Base-by-base conservation (phyloP, 2,113 vertebrate genomes). In the Hippocampus guttulatus region DNA sequence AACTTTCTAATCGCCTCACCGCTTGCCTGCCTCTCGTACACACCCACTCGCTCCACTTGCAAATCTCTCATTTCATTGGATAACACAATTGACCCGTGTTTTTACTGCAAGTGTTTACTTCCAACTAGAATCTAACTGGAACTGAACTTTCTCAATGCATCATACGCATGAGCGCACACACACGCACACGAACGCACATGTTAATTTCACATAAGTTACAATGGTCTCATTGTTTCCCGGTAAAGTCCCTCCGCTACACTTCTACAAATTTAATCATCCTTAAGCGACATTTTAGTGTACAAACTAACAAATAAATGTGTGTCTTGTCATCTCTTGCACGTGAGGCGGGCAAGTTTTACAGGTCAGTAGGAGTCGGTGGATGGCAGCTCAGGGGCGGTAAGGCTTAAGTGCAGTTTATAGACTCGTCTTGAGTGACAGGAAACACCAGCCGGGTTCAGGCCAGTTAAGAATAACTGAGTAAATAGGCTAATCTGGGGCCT, bases 381-480 rank as follows among this genome's bases (percentile, higher is more conserved):
- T 61, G 63, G 11, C 38, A 40, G 63, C 14, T 64, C 40, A 43
- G 40, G 2, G 21, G 21, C 40, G 43, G 4, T 11, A 14, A 3
- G n/a, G 63, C 41, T 43, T 64, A 64, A 45, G 47, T 60, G 55
- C 61, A 57, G 71, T 25, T 80, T 77, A 61, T 68, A 75, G 77
- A 67, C 25, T 40, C 73, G 40, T 41, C 68, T 79, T 81, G 65
- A 81, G 62, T 76, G 52, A 78, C 76, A 74, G 77, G 74, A 81
- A 80, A 81, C 75, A 77, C 1, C 18, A 47, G 71, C 33, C 64
- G 20, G 68, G 58, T 69, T 82, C 40, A 60, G 67, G 68, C 67
- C 68, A 63, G 76, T 82, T 47, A 74, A 67, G 71, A 80, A 77
- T 73, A 84, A 20, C 69, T 69, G 73, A 76, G 84, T 78, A 78